These are phyloP conservation scores for Morus bassanus DNA, from an alignment of 2,797 vertebrate genomes.

Conservation along the genomic window DNA sequence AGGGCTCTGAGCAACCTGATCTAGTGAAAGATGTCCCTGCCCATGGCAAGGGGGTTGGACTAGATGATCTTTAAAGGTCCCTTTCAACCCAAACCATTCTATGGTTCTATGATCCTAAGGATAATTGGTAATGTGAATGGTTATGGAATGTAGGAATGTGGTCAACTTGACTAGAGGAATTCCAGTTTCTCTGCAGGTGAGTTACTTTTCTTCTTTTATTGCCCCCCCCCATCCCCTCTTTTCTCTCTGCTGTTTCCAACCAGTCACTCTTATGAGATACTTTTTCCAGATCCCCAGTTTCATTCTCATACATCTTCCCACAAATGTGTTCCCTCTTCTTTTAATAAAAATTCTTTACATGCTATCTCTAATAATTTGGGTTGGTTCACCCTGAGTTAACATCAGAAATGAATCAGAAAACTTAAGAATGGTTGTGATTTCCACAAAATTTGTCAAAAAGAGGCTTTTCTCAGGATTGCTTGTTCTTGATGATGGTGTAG, in stretches of 20 bases:
- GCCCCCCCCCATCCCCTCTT: neutral
- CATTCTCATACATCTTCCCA: neutral
- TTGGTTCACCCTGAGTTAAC: neutral
- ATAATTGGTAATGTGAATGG: accelerated
- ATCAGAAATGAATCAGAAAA: neutral
- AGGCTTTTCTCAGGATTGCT: neutral
- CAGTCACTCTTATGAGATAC: neutral
- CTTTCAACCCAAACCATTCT: neutral
- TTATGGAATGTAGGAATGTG: neutral
- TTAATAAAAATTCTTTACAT: neutral
- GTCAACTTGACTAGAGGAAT: neutral
- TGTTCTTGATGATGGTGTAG: neutral
- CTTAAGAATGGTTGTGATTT: neutral
- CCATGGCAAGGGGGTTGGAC: neutral
- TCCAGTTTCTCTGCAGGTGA: neutral
- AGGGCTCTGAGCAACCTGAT: neutral
- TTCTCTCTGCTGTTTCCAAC: neutral
- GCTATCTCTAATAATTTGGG: neutral
- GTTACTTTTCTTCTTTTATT: neutral
- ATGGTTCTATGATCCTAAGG: neutral
- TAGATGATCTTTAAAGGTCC: neutral
- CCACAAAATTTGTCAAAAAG: neutral
- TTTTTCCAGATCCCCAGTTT: neutral
- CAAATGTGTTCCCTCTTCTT: neutral
- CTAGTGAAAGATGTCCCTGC: neutral